phyloP scores from a whole-genome alignment of 2,797 vertebrate species.

The Varecia variegata region DNA sequence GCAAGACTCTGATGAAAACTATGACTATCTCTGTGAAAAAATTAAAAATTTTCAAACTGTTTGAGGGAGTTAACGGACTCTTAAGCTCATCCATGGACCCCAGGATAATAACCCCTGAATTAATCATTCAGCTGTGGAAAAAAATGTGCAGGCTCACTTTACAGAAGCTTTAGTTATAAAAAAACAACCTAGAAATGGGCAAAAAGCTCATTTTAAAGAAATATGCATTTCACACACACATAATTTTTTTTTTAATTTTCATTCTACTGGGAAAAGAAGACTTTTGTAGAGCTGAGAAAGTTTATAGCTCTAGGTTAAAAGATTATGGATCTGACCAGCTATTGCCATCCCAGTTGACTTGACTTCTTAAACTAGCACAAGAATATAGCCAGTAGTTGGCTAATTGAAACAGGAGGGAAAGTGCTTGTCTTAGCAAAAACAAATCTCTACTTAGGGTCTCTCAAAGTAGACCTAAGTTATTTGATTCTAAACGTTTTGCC shows the following conservation, averaged over 20 bases:
- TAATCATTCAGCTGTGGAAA: not conserved
- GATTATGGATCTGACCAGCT: not conserved
- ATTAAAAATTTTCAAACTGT: not conserved
- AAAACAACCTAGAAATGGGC: not conserved
- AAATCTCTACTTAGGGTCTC: not conserved
- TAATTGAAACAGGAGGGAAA: not conserved
- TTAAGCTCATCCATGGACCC: not conserved
- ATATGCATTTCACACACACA: not conserved
- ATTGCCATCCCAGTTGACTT: not conserved
- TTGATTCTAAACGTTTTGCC: slow-evolving; percentile 16
- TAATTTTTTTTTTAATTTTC: not conserved
- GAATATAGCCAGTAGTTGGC: not conserved
- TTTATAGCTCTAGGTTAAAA: not conserved
- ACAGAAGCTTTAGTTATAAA: not conserved
- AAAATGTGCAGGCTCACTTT: not conserved
- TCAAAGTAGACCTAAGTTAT: not conserved
- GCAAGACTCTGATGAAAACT: slow-evolving; percentile 13
- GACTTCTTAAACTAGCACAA: not conserved
- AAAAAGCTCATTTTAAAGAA: slow-evolving; percentile 42
- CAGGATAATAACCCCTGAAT: not conserved
- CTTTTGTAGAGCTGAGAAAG: not conserved
- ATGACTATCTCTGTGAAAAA: not conserved
- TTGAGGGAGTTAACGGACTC: not conserved
- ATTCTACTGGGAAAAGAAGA: not conserved
- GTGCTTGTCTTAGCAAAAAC: not conserved